phyloP scores from a whole-genome alignment of 2,888 invertebrate species.

The Lampropteryx suffumata region DNA sequence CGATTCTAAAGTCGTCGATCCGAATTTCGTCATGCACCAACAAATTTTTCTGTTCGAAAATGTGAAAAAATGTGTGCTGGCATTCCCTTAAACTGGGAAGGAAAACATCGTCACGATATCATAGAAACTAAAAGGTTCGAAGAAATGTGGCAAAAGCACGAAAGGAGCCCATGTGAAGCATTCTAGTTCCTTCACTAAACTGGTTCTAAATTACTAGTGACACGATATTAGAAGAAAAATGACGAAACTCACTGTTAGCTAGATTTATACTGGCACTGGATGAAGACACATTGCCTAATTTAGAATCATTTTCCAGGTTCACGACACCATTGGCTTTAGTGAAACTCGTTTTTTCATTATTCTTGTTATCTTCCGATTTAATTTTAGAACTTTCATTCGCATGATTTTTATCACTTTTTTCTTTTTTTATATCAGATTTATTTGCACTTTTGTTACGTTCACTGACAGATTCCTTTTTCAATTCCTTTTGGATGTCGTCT shows the following conservation, averaged over 20 bases:
- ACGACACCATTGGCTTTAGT: conserved; percentile 33
- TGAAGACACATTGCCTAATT: conserved; percentile 32
- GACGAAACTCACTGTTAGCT: conserved; percentile 15
- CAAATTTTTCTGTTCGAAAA: no score
- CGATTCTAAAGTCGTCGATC: no score
- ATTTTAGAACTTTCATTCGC: conserved; percentile 16
- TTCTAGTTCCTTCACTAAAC: no score
- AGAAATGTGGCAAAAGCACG: no score
- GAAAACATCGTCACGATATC: no score
- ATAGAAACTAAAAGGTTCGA: no score
- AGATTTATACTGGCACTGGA: conserved; percentile 17
- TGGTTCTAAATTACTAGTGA: no score
- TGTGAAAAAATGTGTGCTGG: no score
- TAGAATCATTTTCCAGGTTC: conserved; percentile 26
- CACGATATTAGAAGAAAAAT: neutral
- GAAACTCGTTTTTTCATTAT: conserved; percentile 32
- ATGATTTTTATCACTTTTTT: conserved; percentile 18
- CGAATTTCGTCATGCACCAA: no score
- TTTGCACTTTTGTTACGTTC: neutral
- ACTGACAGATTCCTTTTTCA: no score
- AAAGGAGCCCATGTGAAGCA: no score
- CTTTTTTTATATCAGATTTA: conserved; percentile 30
- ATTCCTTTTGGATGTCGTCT: conserved; percentile 12
- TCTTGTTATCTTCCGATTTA: conserved; percentile 31
- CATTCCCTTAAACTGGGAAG: no score